phyloP scores from a whole-genome alignment of 2,797 vertebrate species.

The Morelia viridis region DNA sequence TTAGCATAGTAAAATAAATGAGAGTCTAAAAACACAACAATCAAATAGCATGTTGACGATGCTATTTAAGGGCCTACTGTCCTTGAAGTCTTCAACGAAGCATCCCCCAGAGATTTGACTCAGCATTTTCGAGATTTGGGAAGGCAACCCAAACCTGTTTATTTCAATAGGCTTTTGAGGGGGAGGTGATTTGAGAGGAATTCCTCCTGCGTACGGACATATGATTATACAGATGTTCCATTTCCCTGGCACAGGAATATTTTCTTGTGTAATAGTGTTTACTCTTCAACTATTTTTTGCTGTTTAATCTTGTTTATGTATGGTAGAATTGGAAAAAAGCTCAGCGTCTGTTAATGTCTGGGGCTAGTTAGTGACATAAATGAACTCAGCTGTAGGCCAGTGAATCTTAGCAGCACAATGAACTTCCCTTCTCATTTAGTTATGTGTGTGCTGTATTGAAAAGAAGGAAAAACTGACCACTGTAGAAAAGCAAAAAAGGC shows the following conservation, averaged over 20 bases:
- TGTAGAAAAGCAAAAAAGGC: conserved; percentile 38
- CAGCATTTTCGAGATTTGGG: no score
- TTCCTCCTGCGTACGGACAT: no score
- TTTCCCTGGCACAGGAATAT: background rate
- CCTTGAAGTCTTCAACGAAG: conserved; percentile 15
- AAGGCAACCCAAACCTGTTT: no score
- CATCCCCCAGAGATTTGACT: no score
- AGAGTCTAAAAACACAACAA: conserved; percentile 50
- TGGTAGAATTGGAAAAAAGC: background rate
- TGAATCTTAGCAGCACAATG: conserved; percentile 60
- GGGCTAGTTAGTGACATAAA: background rate
- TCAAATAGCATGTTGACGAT: conserved; percentile 26
- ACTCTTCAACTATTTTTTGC: background rate
- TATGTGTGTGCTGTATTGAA: conserved; percentile 25
- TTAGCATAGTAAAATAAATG: conserved; percentile 18
- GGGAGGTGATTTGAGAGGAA: no score
- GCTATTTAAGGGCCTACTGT: conserved; percentile 14
- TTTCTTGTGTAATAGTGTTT: background rate
- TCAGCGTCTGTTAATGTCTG: background rate
- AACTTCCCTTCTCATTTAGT: conserved; percentile 51
- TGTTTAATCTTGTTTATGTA: background rate
- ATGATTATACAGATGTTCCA: no score
- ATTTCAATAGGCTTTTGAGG: no score
- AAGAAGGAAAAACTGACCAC: conserved; percentile 44
- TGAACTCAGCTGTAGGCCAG: conserved; percentile 58